Evolutionary conservation across 2,888 invertebrate genomes (phyloP), one percentile per base, ranked within the genome.

Genomic region (Dromius quadrimaculatus): DNA sequence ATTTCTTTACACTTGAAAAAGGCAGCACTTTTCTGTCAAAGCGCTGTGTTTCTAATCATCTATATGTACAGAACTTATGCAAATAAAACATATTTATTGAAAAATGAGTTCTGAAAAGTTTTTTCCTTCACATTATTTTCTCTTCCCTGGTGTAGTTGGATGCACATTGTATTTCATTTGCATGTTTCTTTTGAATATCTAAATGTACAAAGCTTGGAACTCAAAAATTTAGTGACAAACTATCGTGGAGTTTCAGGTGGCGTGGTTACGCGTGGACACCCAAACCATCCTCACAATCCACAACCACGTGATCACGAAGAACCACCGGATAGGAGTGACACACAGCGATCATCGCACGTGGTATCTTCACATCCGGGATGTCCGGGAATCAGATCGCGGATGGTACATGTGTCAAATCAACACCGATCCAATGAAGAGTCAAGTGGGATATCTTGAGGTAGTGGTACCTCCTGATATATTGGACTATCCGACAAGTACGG

Each of bases 341-440:
- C 91, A 92, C 80, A 91, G 90, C 73, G 92, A 93, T 78, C 91
- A 91, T 76, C 86, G 90, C 50, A 91, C 90, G 71, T 93, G 93
- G 92, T 92, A 89, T 80, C 85, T 94, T 62, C 91, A 92, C 77
- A 91, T 94, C 76, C 85, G 90, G 28, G 92, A 93, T 78, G 90
- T 93, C 1, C 85, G 89, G 62, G 91, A 92, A 80, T 87, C 89
- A 0, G 93, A 94, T 83, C 88, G 90, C 73, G 92, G 93, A 59
- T 92, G 91, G 88, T 93, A 93, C 84, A 92, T 92, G 92, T 93
- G 93, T 77, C 93, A 93, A 85, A 92, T 93, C 74, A 93, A 93
- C 81, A 93, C 93, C 0, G 92, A 92, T 78, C 94, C 94, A 0
- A 93, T 94, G 93, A 92, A 92, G 79, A 92, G 91, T 78, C 93